Base-by-base conservation (phyloP, 2,797 vertebrate genomes). In the Sebastes glaucus region DNA sequence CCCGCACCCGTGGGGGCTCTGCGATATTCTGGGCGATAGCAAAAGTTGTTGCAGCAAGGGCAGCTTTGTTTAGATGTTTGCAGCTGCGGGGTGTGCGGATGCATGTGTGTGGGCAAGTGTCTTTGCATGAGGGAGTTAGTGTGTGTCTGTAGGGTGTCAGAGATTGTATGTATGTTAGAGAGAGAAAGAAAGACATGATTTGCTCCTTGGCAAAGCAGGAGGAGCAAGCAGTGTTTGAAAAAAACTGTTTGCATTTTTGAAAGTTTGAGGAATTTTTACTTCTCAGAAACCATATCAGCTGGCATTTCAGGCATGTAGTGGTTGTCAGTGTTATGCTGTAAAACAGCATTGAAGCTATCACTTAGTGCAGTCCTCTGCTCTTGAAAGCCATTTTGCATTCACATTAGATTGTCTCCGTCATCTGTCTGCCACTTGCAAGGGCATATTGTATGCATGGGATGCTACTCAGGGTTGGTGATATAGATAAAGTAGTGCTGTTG, bases 31-130 rank as follows among this genome's bases (percentile, higher is more conserved):
- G 78, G 85, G 82, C 32, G 38, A 84, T 35, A 49, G 78, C 71
- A 75, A 46, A 89, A 88, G 88, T 88, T 75, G 69, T 79, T 89
- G 78, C 81, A 81, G 85, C 78, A 77, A 82, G 80, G 81, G 78
- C 84, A 75, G 84, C 87, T 89, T 92, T 92, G 88, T 87, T 83
- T 78, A 10, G 81, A 71, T 70, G 78, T 75, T 79, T 70, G 77
- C 78, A 69, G 87, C 81, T 81, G 82, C 63, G 9, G 79, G 86
- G 49, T 74, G 81, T 81, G 80, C 78, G 68, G 65, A 49, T 63
- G 71, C 74, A 55, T 68, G 11, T 38, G 76, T 62, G 65, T 72
- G 49, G 35, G 53, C 35, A 35, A 74, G 76, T 68, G 78, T 83
- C 63, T 86, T 64, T 73, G 77, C 75, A 65, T 33, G 57, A 53